phyloP scores from a whole-genome alignment of 53 echinoderm and acorn worm species.

The Holothuria leucospilota region DNA sequence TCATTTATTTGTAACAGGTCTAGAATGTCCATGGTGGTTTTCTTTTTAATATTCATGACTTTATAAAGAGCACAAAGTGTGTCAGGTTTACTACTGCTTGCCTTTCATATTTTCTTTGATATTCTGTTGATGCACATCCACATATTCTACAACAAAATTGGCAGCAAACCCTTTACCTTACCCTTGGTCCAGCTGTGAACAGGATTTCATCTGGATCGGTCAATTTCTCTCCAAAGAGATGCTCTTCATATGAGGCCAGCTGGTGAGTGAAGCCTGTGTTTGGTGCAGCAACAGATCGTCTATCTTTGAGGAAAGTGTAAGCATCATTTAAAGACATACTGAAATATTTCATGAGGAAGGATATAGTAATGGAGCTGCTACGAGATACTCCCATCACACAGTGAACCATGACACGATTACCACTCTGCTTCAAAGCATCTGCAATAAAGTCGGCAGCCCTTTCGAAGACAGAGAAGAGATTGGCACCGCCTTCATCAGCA shows the following conservation, averaged over 20 bases:
- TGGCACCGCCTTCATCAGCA: conserved; percentile 74
- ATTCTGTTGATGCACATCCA: no score
- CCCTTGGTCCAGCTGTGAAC: background rate
- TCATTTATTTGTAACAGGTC: no score
- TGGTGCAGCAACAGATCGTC: conserved; percentile 77
- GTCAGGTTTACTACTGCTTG: no score
- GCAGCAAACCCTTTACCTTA: no score
- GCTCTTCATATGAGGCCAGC: conserved; percentile 76
- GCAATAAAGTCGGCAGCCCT: conserved; percentile 85
- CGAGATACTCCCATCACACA: conserved; percentile 90
- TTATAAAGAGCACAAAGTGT: no score
- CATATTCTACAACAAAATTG: no score
- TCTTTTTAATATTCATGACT: no score
- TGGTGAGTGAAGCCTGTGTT: conserved; percentile 84
- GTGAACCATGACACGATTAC: conserved; percentile 84
- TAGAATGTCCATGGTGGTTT: no score
- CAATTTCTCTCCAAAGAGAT: conserved; percentile 65
- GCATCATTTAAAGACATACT: conserved; percentile 81
- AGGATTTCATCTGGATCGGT: conserved; percentile 60
- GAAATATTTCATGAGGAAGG: conserved; percentile 92
- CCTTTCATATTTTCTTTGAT: no score
- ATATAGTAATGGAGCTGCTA: conserved; percentile 86
- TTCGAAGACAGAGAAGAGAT: conserved; percentile 58
- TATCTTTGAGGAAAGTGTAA: conserved; percentile 69
- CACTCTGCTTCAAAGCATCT: conserved; percentile 58